phyloP scores from a whole-genome alignment of 2,888 invertebrate genomes.

The Maniola hyperantus region DNA sequence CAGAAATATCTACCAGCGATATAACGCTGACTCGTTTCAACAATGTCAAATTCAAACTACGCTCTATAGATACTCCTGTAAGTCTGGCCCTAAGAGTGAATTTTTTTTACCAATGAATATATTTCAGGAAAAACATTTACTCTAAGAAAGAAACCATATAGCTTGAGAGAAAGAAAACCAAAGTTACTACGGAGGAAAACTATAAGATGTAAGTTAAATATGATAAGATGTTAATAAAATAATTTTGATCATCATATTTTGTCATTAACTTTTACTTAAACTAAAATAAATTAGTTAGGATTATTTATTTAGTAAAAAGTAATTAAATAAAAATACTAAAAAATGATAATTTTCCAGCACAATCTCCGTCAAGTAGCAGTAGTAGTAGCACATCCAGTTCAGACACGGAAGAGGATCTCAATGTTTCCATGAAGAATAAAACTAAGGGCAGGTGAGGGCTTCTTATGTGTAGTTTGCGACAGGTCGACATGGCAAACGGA shows the following conservation, averaged over 20 bases:
- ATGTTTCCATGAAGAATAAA: constrained; percentile 81
- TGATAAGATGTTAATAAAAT: too few species aligned
- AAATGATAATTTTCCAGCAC: constrained; percentile 52
- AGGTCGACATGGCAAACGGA: too few species aligned
- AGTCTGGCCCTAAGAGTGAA: too few species aligned
- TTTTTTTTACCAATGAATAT: too few species aligned
- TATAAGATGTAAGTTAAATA: constrained; percentile 76
- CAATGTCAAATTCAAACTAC: too few species aligned
- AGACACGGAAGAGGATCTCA: constrained; percentile 75
- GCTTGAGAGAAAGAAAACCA: constrained; percentile 76
- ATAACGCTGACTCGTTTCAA: too few species aligned
- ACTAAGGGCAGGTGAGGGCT: constrained; percentile 69
- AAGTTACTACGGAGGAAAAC: constrained; percentile 76
- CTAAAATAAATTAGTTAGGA: constrained; percentile 48
- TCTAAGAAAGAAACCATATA: constrained; percentile 76
- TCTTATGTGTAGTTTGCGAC: background rate
- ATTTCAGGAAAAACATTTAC: constrained; percentile 75
- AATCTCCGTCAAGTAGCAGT: constrained; percentile 71
- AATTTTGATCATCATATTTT: too few species aligned
- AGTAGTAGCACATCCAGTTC: constrained; percentile 69
- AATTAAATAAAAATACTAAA: background rate
- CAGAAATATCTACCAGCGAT: too few species aligned
- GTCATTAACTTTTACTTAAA: too few species aligned
- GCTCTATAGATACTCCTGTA: too few species aligned
- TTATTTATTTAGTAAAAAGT: background rate